A percentile compares a stretch with the other conserved stretches of the same genome.
phyloP scores from a whole-genome alignment of 2,113 vertebrate species.

The Aplodontia rufa region DNA sequence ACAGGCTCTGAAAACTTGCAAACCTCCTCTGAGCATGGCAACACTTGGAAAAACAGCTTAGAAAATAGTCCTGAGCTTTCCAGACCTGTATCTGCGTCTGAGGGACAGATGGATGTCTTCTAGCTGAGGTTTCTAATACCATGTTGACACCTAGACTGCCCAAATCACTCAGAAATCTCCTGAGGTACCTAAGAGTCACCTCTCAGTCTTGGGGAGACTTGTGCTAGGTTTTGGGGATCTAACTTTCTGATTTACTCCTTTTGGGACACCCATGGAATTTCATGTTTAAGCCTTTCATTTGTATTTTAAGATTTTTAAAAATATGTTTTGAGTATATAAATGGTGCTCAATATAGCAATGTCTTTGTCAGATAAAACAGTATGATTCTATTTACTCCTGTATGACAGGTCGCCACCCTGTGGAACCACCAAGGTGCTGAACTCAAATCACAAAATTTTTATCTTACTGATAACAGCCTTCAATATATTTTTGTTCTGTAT shows the following conservation, averaged over 20 bases:
- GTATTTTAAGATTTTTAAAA: neutral
- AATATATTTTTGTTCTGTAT: constrained; percentile 86
- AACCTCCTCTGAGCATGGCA: neutral
- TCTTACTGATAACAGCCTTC: constrained; percentile 84
- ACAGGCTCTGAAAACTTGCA: neutral
- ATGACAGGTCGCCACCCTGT: neutral
- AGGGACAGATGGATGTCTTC: neutral
- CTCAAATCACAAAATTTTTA: constrained; percentile 31
- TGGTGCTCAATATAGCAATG: constrained; percentile 60
- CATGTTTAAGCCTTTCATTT: constrained; percentile 6
- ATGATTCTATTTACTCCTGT: neutral
- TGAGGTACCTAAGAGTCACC: neutral
- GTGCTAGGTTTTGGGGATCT: neutral
- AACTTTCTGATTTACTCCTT: neutral
- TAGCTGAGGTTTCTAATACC: neutral
- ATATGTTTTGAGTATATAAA: constrained; percentile 34
- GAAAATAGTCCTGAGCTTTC: neutral
- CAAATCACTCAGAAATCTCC: rapidly evolving
- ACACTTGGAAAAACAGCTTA: neutral
- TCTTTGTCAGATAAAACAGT: neutral
- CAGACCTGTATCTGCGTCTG: neutral
- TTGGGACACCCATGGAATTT: constrained; percentile 53
- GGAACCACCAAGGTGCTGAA: constrained; percentile 62
- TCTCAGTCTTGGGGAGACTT: neutral
- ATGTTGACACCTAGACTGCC: neutral